phyloP scores from a whole-genome alignment of 2,888 invertebrate species.

The Masnerella sp. region DNA sequence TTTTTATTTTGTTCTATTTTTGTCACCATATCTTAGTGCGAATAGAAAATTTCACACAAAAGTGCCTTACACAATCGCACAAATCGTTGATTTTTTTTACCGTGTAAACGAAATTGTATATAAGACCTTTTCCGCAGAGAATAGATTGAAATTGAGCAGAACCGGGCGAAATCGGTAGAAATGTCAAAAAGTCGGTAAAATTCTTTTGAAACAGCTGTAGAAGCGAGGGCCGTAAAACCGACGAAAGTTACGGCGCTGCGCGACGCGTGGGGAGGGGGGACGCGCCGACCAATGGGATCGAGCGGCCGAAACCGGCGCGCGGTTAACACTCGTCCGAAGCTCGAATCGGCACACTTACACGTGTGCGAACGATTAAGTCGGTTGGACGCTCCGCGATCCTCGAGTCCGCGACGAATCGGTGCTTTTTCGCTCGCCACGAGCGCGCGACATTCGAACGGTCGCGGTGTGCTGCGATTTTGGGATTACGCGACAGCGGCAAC shows the following conservation, averaged over 20 bases:
- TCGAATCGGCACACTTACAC: constrained; percentile 75
- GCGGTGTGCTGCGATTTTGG: constrained; percentile 12
- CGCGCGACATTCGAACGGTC: constrained; percentile 20
- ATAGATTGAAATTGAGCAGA: no score
- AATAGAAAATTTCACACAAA: no score
- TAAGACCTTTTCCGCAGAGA: no score
- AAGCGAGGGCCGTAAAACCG: constrained; percentile 43
- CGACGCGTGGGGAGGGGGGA: constrained; percentile 27
- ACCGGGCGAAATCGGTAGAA: no score
- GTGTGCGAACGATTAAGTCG: constrained; percentile 72
- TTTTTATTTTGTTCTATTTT: no score
- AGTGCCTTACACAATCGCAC: no score
- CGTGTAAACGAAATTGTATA: no score
- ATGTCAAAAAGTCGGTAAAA: constrained; percentile 17
- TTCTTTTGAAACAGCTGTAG: constrained; percentile 39
- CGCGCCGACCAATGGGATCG: constrained; percentile 48
- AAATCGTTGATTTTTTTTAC: no score
- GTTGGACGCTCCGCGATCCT: constrained; percentile 51
- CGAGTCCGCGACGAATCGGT: constrained; percentile 27
- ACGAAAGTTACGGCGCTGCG: constrained; percentile 56
- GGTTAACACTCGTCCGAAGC: constrained; percentile 69
- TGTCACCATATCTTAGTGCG: no score
- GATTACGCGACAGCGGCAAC: constrained; percentile 32
- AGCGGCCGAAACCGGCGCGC: constrained; percentile 66
- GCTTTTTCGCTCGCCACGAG: constrained; percentile 2